Base-by-base conservation (phyloP, 2,888 invertebrate genomes). In the Achlya flavicornis region DNA sequence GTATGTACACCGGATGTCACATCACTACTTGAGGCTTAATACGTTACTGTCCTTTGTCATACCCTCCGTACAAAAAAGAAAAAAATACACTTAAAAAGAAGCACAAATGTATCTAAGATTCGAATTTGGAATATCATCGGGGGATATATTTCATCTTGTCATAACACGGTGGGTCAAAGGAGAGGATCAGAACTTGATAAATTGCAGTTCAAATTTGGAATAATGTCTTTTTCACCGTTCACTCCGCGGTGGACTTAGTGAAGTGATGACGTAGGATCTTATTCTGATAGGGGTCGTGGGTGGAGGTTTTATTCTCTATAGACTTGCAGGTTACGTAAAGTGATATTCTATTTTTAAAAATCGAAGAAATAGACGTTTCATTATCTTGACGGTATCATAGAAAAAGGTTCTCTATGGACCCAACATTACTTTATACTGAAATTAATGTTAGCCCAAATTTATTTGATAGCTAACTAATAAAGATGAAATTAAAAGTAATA, bases 151-250 rank as follows among this genome's bases (percentile, higher is more conserved):
- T 93, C 91, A 93, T 92, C 90, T 88, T 93, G 93, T 93, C 93
- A 93, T 92, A 93, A 93, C 91, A 93, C 83, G 82, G 88, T 87
- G 90, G 91, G 91, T 91, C 91, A 91, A 91, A 92, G 88, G 85
- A 84, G 79, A 76, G 89, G 91, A 88, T 90, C 88, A 81, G 79
- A 79, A 82, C 78, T 89, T 92, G 93, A 93, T 93, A 92, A 91
- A 93, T 93, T 92, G 92, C 90, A 89, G 84, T 91, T 91, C 85
- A 87, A 92, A 93, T 91, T 90, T 87, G 87, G 89, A 82, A 92
- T 93, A 92, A 93, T 93, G 93, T 93, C 93, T 93, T 92, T 93
- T 93, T 93, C 93, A 92, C 88, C 86, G 91, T 89, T 89, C 46
- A 46, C 46, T 46, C 88, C 76, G 81, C 72, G 75, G 76, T 53